Percentiles rank a stretch among this genome's conserved stretches.
These are phyloP conservation scores for Hippocampus zosterae DNA, from an alignment of 2,113 vertebrate species.

Conservation along the genomic window DNA sequence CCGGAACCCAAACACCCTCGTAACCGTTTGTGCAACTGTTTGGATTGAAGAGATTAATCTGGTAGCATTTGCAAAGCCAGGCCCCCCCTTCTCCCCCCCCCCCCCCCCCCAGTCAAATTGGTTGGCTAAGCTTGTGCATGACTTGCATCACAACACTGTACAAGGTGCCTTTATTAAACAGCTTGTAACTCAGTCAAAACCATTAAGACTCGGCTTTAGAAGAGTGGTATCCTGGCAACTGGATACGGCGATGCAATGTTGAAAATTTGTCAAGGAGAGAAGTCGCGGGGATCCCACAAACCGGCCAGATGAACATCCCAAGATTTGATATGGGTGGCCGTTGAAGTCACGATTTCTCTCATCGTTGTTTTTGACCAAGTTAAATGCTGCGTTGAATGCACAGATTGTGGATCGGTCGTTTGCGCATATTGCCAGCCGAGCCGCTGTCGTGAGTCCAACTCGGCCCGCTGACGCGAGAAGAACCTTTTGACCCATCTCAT, in stretches of 20 bases:
- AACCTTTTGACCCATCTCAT: no score
- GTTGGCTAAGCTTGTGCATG: conserved; percentile 49
- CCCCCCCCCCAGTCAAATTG: conserved; percentile 25
- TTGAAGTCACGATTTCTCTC: conserved; percentile 31
- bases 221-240: conserved; percentile 60
- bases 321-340: conserved; percentile 47
- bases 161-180: conserved; percentile 61
- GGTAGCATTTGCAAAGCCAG: conserved; percentile 1
- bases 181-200: conserved; percentile 65
- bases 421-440: conserved; percentile 49
- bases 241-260: conserved; percentile 23
- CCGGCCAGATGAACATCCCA: conserved; percentile 43
- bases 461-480: no score
- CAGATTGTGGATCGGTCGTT: conserved; percentile 9
- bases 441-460: conserved; percentile 42
- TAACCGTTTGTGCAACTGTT: conserved; percentile 5
- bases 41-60: conserved; percentile 15
- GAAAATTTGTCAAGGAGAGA: conserved; percentile 37
- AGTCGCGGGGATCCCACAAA: conserved; percentile 12
- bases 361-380: conserved; percentile 10
- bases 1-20: conserved; percentile 10
- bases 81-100: background rate
- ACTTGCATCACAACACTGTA: conserved; percentile 54
- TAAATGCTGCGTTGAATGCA: conserved; percentile 4
- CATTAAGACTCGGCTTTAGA: conserved; percentile 56